phyloP scores from a whole-genome alignment of 2,888 invertebrate species.

The Drosophila paramelanica region DNA sequence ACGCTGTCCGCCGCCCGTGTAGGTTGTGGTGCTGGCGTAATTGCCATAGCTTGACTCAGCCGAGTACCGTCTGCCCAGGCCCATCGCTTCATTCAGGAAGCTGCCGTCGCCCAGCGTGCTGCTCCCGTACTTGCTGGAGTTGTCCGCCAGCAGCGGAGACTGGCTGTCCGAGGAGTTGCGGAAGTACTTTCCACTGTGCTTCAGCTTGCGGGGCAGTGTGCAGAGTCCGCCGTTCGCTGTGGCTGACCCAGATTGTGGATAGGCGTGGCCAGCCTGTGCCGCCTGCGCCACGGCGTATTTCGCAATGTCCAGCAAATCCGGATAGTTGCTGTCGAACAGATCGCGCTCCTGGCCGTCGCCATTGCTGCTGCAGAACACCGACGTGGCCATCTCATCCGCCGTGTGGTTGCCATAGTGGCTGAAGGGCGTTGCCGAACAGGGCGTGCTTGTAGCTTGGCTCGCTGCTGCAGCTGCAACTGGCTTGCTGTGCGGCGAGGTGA shows the following conservation, averaged over 20 bases:
- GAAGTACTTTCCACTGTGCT: conserved; percentile 83
- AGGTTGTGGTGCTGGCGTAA: conserved; percentile 79
- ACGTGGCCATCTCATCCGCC: conserved; percentile 81
- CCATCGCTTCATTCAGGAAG: conserved; percentile 86
- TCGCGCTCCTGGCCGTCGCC: conserved; percentile 85
- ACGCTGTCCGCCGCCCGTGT: conserved; percentile 84
- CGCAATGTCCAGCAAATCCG: conserved; percentile 84
- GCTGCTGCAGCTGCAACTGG: conserved; percentile 22
- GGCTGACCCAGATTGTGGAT: conserved; percentile 11
- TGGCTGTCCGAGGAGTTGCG: conserved; percentile 88
- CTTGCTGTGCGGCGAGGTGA: conserved; percentile 79
- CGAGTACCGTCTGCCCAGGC: conserved; percentile 85
- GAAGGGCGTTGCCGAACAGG: conserved; percentile 29
- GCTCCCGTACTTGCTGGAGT: conserved; percentile 89
- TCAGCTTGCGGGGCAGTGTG: conserved; percentile 87
- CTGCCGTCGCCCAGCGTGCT: conserved; percentile 89
- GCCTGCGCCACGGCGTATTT: conserved; percentile 83
- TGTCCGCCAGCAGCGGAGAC: conserved; percentile 89
- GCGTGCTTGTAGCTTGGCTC: conserved; percentile 18
- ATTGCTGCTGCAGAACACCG: conserved; percentile 83
- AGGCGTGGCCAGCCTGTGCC: conserved; percentile 36
- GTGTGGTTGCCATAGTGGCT: conserved; percentile 61
- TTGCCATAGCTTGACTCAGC: conserved; percentile 85
- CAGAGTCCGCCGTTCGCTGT: conserved; percentile 86
- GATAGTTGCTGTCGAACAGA: conserved; percentile 84